Base-by-base conservation (phyloP, 2,113 vertebrate species). In the Microtus oregoni region DNA sequence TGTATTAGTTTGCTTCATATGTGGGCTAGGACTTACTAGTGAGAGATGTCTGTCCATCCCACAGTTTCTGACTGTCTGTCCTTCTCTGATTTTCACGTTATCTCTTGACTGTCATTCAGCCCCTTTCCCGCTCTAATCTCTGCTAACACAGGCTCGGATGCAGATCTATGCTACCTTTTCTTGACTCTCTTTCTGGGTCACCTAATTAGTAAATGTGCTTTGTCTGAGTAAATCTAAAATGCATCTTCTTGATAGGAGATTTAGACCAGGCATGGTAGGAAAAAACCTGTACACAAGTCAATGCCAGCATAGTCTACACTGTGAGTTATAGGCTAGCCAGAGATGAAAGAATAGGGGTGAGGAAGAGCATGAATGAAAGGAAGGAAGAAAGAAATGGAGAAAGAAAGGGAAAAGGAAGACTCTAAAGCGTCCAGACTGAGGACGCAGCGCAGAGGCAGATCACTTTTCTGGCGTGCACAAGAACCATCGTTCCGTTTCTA, bases 171-270 rank as follows among this genome's bases (percentile, higher is more conserved):
- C 12, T 68, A 5, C 91, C 61, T 86, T 91, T 85, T 79, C 83
- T 41, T 75, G 41, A 91, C 11, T 17, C 22, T 94, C 28, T 70
- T 89, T 68, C 38, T 63, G 85, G 89, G 61, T 81, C 87, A 89
- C 14, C 38, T 93, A 86, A 63, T n/a, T 86, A 44, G 44, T 72
- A 94, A 93, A 68, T 63, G 68, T 55, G 82, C 30, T 68, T 81
- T 89, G 86, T 44, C 13, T 81, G 52, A 87, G 44, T 32, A 65
- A 19, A 68, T 30, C 13, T 81, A 94, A 95, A 96, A 86, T 38
- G 35, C 50, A 47, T 63, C 70, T 44, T 78, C 22, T 65, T 92
- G 11, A 63, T 24, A 15, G 30, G 81, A 41, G 81, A 63, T 85
- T 85, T 44, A 85, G 81, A 26, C 24, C 38, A 65, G 58, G 58